Evolutionary conservation across 1,140 invertebrate species (phyloP).

Genomic region (Scaptodrosophila lebanonensis): DNA sequence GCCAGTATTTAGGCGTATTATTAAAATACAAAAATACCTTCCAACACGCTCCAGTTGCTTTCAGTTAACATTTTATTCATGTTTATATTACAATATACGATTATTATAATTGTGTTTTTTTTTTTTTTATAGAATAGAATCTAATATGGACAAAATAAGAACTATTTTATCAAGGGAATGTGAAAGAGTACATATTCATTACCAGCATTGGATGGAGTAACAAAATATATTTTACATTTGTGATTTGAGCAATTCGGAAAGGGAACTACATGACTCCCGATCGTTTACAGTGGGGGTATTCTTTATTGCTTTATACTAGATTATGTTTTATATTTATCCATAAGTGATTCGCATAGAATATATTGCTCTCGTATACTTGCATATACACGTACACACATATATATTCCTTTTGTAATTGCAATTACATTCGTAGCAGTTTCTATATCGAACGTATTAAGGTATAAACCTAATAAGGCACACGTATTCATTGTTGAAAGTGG

Average conservation of each 20-base stretch:
- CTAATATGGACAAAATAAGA: slow-evolving; percentile 39
- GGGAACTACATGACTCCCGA: too few species aligned
- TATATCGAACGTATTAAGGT: slow-evolving; percentile 44
- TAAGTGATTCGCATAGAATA: background rate
- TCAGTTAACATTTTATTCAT: slow-evolving; percentile 56
- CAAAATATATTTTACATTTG: slow-evolving; percentile 44
- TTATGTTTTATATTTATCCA: slow-evolving; percentile 42
- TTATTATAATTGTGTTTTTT: slow-evolving; percentile 19
- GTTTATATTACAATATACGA: slow-evolving; percentile 33
- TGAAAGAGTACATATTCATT: background rate
- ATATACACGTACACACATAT: slow-evolving; percentile 2
- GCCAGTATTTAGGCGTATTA: too few species aligned
- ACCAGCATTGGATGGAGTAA: background rate
- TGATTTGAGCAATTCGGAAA: too few species aligned
- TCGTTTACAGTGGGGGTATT: too few species aligned
- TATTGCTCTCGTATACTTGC: background rate
- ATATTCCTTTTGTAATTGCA: slow-evolving; percentile 9
- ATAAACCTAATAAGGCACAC: slow-evolving; percentile 77
- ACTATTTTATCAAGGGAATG: slow-evolving; percentile 4
- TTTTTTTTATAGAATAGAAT: slow-evolving; percentile 13
- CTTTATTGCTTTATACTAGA: slow-evolving; percentile 57
- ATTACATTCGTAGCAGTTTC: slow-evolving; percentile 11
- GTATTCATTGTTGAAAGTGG: slow-evolving; percentile 66
- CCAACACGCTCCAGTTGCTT: too few species aligned
- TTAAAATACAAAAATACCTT: too few species aligned